Conservation (phyloP, 2,113 vertebrate species). For the Triplophysa dalaica region DNA sequence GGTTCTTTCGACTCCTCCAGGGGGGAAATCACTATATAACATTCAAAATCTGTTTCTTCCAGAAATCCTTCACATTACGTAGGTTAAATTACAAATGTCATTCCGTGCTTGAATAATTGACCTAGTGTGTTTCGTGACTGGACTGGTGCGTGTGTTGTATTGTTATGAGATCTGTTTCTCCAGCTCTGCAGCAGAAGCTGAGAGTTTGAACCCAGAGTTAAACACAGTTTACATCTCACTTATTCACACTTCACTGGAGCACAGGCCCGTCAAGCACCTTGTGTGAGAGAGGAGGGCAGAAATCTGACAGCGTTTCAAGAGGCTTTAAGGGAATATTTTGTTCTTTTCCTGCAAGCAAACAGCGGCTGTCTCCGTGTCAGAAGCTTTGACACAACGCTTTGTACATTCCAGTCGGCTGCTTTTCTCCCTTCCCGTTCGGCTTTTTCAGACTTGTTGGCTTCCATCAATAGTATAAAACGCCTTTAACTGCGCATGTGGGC, state of each 20-base stretch:
- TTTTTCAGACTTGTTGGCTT: slow-evolving; percentile 42
- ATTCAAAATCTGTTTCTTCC: neutral
- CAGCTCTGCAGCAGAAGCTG: neutral
- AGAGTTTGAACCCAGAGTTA: slow-evolving; percentile 33
- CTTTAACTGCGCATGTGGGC: slow-evolving; percentile 19
- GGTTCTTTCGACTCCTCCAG: too few relatives aligned
- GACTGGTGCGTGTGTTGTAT: slow-evolving; percentile 1
- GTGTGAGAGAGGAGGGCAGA: neutral
- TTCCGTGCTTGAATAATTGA: neutral
- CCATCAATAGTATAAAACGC: slow-evolving; percentile 35
- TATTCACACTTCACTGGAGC: slow-evolving; percentile 37
- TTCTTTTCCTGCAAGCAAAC: slow-evolving; percentile 30
- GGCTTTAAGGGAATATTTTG: slow-evolving; percentile 45
- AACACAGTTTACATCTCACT: slow-evolving; percentile 45
- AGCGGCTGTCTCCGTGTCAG: slow-evolving; percentile 31
- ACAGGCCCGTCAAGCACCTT: slow-evolving; percentile 6
- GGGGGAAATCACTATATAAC: too few relatives aligned
- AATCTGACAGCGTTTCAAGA: slow-evolving; percentile 25
- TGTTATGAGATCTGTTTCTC: neutral
- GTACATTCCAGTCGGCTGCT: slow-evolving; percentile 36
- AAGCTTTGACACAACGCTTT: slow-evolving; percentile 37
- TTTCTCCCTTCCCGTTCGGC: slow-evolving; percentile 22
- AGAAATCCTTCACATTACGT: neutral
- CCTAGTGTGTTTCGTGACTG: neutral
- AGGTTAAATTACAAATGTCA: neutral